phyloP scores from a whole-genome alignment of 2,888 invertebrate genomes.

The Amitus sp. region DNA sequence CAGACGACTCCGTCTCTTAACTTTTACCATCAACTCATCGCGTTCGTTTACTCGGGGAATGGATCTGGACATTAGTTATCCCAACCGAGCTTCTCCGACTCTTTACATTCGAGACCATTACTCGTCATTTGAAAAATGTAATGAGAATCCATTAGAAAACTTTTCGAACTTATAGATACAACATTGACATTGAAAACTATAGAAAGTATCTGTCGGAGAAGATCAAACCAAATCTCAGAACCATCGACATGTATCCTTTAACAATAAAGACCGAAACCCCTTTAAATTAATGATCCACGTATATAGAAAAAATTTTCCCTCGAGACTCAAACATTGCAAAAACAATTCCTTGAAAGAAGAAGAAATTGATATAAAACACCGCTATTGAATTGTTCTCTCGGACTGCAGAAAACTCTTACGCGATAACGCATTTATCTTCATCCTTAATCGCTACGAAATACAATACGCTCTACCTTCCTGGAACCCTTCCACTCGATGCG shows the following conservation, averaged over 20 bases:
- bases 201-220: too few species aligned
- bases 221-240: too few species aligned
- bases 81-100: neutral
- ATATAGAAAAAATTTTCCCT: too few species aligned
- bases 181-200: too few species aligned
- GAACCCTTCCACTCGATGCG: neutral
- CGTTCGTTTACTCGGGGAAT: neutral
- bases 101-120: slow-evolving; percentile 2
- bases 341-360: too few species aligned
- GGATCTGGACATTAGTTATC: neutral
- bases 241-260: too few species aligned
- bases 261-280: too few species aligned
- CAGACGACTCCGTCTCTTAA: neutral
- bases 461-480: neutral
- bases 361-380: neutral
- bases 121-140: slow-evolving; percentile 4
- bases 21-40: neutral
- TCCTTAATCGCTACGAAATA: neutral
- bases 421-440: neutral
- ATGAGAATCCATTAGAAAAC: neutral
- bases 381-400: neutral
- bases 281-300: too few species aligned
- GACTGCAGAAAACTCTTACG: neutral
- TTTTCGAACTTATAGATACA: neutral
- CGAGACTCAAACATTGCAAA: too few species aligned